A percentile compares a stretch with the other conserved stretches of the same genome.
Conservation (phyloP, 92 coral and sea anemone genomes). For the Virgularia gustaviana region DNA sequence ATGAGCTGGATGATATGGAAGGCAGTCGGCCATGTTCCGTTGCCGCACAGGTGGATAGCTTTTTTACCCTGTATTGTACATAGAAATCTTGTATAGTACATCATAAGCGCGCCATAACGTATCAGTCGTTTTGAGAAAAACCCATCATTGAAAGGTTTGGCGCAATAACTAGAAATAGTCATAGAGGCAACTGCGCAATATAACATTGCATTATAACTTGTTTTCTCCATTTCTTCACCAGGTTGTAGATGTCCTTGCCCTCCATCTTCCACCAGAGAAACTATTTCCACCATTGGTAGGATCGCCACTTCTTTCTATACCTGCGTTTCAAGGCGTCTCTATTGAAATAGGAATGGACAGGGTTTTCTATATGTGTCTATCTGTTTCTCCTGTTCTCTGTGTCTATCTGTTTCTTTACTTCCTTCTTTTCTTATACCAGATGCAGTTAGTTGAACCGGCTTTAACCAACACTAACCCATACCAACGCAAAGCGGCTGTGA, state of each 20-base stretch:
- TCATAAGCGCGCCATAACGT: too few species aligned
- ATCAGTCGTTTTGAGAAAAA: too few species aligned
- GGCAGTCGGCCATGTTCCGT: conserved; percentile 96
- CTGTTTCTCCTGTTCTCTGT: too few species aligned
- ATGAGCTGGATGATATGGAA: conserved; percentile 78
- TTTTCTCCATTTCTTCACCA: conserved; percentile 5
- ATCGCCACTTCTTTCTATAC: not conserved
- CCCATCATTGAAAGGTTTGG: too few species aligned
- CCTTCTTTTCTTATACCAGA: conserved; percentile 37
- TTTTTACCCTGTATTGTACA: not conserved
- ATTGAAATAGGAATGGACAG: too few species aligned
- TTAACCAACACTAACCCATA: conserved; percentile 76
- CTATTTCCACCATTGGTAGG: conserved; percentile 94
- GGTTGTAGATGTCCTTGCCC: conserved; percentile 96
- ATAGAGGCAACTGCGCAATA: too few species aligned
- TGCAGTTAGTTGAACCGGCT: conserved; percentile 90
- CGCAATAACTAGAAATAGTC: too few species aligned
- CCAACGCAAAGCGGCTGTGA: conserved; percentile 87
- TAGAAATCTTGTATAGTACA: not conserved
- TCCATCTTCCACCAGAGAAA: conserved; percentile 89
- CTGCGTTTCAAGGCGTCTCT: too few species aligned
- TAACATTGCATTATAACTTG: not conserved
- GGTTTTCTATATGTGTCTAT: too few species aligned
- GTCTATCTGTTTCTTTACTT: too few species aligned
- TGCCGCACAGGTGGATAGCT: conserved; percentile 83